Base-by-base conservation (phyloP, 2,797 vertebrate genomes). In the Scolopax bukidnonensis region DNA sequence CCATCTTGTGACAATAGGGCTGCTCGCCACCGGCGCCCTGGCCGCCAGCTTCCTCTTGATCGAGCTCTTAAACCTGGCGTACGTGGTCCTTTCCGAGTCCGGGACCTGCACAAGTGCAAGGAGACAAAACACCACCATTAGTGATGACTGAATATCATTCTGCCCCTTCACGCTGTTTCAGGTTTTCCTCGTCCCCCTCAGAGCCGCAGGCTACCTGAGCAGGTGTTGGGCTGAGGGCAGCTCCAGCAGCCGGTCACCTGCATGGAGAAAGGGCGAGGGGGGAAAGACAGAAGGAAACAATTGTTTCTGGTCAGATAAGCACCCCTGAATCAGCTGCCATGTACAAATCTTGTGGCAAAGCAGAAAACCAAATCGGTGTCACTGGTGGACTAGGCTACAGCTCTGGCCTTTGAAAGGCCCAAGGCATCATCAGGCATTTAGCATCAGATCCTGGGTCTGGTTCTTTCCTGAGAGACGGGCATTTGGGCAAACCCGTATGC, bases 1-100 rank as follows among this genome's bases (percentile, higher is more conserved):
- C 98, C 98, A 38, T 85, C 97, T 89, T 48, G 98, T 70, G 98
- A 97, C 51, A 30, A 98, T 3, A 0, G 98, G 98, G 65, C 98
- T 98, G 83, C 98, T 98, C 0, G 96, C 97, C 84, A 94, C 82
- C 0, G 95, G 96, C 16, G 50, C 53, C 5, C 95, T 71, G 1
- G 59, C 54, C 4, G 75, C 61, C 87, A 90, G 68, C 80, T 91
- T 95, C 88, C 67, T 97, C 69, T 11, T 43, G 16, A 98, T 95
- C 94, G 89, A 71, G 70, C 96, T 97, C 96, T 96, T 96, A 84
- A 98, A 98, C 21, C 87, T 67, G 43, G 89, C 97, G 88, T 98
- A 98, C 1, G 96, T 56, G 0, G 71, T 40, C 8, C 68, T 92
- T 24, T 38, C 73, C 4, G 16, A 43, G 11, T 89, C 92, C 4